Evolutionary conservation across 1,140 invertebrate species (phyloP), one percentile per base, ranked within the genome.

Genomic region (Heliconius congener): DNA sequence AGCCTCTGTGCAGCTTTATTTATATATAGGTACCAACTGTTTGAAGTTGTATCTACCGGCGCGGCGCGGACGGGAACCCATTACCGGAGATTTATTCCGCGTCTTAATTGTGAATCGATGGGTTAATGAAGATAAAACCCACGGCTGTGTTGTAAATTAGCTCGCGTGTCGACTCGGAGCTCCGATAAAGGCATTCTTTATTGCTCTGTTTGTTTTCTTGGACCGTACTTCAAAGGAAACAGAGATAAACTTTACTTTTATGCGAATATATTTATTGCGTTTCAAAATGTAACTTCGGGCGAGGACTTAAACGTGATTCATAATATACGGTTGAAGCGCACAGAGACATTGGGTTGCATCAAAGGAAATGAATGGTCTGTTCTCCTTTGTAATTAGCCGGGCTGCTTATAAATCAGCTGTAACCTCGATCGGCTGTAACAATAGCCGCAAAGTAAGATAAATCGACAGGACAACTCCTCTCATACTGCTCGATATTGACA

Each of bases 21-120:
- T 94, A 93, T 93, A 93, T 89, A 93, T 91, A 93, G 93, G 50
- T 52, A 52, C 18, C 93, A 93, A 93, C 91, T 94, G 92, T 94
- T 94, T 92, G 92, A 92, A 94, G 92, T 91, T 84, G 93, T 91
- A 93, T 92, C 89, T 90, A 92, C 89, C 92, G 91, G 91, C 91
- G 79, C 81, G 77, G 79, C 77, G 91, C 88, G 90, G 91, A 90
- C 91, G 89, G 88, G 89, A 91, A 91, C 90, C 88, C 91, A 94
- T 93, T 94, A 93, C 93, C 84, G 89, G 89, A 93, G 92, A 93
- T 94, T 94, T 94, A 94, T 94, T 91, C 92, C 88, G 88, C 92
- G 93, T 94, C 93, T 94, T 94, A 94, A 94, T 94, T 94, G 93
- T 93, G 93, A 94, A 94, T 94, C 92, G 93, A 94, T 94, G 92